A percentile compares a stretch with the other conserved stretches of the same genome.
Evolutionary conservation across 2,113 vertebrate genomes (phyloP).

Genomic region (Plecotus auritus): DNA sequence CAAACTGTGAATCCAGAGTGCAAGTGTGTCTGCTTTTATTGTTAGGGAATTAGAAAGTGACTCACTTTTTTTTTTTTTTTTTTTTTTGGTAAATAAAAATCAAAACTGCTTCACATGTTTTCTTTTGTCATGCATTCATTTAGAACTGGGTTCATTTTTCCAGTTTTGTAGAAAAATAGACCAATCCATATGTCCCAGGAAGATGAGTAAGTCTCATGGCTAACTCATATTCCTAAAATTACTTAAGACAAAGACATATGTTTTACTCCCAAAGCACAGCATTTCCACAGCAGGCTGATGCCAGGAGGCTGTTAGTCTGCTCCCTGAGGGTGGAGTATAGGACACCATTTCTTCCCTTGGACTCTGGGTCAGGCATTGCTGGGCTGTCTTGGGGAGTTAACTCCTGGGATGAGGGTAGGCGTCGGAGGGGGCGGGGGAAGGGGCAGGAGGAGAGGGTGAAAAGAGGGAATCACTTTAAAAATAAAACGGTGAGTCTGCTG

Average conservation of each 20-base stretch:
- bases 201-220: not conserved
- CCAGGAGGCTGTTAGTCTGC: accelerated
- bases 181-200: not conserved
- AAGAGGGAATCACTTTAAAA: not conserved
- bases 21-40: not conserved
- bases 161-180: not conserved
- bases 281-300: not conserved
- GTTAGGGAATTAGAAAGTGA: not conserved
- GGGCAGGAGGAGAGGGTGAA: not conserved
- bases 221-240: not conserved
- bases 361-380: not conserved
- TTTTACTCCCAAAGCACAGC: not conserved
- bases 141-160: too few species aligned
- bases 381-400: not conserved
- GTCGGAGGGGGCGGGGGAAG: too few species aligned
- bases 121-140: not conserved
- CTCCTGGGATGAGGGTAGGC: not conserved
- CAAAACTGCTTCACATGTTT: not conserved
- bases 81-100: not conserved
- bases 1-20: accelerated
- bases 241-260: not conserved
- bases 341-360: not conserved
- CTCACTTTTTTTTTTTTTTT: not conserved
- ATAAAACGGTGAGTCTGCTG: not conserved
- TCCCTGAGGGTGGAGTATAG: too few species aligned